Evolutionary conservation across 1,140 invertebrate species (phyloP).

Genomic region (Lerema accius): DNA sequence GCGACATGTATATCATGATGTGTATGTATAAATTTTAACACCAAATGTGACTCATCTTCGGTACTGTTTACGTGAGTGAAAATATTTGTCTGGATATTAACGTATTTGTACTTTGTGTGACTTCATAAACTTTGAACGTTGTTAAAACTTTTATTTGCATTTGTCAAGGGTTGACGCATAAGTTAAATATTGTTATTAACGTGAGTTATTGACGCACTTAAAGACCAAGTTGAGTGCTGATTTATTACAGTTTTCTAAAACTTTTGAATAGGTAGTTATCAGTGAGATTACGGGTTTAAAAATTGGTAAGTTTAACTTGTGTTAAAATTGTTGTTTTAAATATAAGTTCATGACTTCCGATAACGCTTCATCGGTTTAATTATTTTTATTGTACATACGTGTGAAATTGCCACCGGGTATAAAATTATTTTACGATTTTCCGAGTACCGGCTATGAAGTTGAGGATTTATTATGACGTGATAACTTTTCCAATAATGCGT

Average conservation of each 20-base stretch:
- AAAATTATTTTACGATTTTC: constrained; percentile 7
- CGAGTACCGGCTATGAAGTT: not conserved
- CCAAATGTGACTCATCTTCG: not conserved
- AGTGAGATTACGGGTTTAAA: not conserved
- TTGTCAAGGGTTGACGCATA: not conserved
- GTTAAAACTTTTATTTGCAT: constrained; percentile 12
- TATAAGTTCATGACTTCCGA: too few species aligned
- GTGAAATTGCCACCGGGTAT: not conserved
- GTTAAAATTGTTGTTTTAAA: too few species aligned
- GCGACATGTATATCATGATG: constrained; percentile 1
- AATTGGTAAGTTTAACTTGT: not conserved
- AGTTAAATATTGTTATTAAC: not conserved
- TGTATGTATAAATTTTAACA: not conserved
- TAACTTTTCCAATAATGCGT: not conserved
- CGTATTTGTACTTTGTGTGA: not conserved
- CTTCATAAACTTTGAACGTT: constrained; percentile 1
- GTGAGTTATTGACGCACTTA: not conserved
- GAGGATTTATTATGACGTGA: not conserved
- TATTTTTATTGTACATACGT: too few species aligned
- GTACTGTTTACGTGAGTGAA: constrained; percentile 2
- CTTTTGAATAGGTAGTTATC: not conserved
- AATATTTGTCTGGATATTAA: too few species aligned
- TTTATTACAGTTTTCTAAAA: not conserved
- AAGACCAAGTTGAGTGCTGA: constrained; percentile 5
- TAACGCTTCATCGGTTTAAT: too few species aligned